Evolutionary conservation across 1,140 invertebrate species (phyloP), one percentile per base, ranked within the genome.

Genomic region (Bicyclus anynana): DNA sequence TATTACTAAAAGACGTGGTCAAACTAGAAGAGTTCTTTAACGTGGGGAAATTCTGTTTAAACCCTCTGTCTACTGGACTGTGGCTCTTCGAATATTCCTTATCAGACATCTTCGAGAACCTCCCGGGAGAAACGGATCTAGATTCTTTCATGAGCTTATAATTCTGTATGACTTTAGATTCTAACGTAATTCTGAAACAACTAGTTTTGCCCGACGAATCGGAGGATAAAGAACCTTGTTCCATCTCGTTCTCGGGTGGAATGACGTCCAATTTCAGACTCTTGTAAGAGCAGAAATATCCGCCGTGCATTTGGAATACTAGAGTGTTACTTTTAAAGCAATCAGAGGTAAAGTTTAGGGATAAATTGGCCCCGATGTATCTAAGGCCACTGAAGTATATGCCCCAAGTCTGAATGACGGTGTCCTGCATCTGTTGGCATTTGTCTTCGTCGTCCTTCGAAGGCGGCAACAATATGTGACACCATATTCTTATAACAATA

Each of bases 231-330:
- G 83, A 86, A 10, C 80, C 74, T 20, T 84, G 84, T 68, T 87
- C 83, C 0, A 78, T 38, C 59, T 84, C 81, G 33, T 88, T 85
- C 58, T 87, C 85, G 1, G 79, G 76, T 1, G 85, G 85, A 13
- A 88, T 88, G 5, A 88, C 67, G 29, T 89, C 86, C 57, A 89
- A 53, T 78, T 89, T 87, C 4, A 90, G 85, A 72, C 91, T 92
- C 67, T 91, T 91, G 12, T 91, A 90, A 0, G 92, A 93, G 42
- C 93, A 93, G 81, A 97, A 98, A 69, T 93, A 96, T 12, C 96
- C 96, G 44, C 95, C 96, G 62, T 94, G 94, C 90, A 97, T 93
- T 83, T 95, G 93, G 84, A 98, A 96, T 67, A 98, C 92, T 49
- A 98, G 81, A 51, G 95, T 94, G 76, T 97, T 97, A 13, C 91